phyloP scores from a whole-genome alignment of 2,888 invertebrate species.

The Cephus nigrinus region DNA sequence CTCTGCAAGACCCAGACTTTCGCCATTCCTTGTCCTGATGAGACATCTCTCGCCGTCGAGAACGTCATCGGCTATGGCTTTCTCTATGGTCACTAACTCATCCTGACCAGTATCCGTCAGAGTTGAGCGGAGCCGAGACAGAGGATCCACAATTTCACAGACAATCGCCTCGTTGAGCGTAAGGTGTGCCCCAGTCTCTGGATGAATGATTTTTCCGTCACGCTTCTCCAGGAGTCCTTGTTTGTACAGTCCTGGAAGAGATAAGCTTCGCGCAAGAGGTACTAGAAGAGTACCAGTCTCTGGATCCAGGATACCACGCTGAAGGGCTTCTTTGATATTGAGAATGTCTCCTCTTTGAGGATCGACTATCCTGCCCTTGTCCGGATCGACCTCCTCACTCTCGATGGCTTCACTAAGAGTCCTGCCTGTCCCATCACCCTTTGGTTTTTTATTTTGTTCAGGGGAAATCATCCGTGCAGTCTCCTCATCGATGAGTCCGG shows the following conservation, averaged over 20 bases:
- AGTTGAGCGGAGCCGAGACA: slow-evolving; percentile 68
- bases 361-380: slow-evolving; percentile 83
- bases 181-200: slow-evolving; percentile 84
- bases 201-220: slow-evolving; percentile 83
- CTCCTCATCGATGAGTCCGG: slow-evolving; percentile 81
- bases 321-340: slow-evolving; percentile 85
- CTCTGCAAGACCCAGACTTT: slow-evolving; percentile 79
- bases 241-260: slow-evolving; percentile 84
- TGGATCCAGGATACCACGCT: slow-evolving; percentile 83
- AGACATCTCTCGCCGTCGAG: slow-evolving; percentile 78
- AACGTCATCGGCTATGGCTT: slow-evolving; percentile 79
- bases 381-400: slow-evolving; percentile 77
- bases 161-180: slow-evolving; percentile 86
- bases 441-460: slow-evolving; percentile 69
- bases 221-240: slow-evolving; percentile 86
- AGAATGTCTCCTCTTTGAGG: slow-evolving; percentile 83
- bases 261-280: slow-evolving; percentile 83
- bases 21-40: slow-evolving; percentile 73
- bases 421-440: slow-evolving; percentile 72
- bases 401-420: slow-evolving; percentile 83
- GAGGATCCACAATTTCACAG: slow-evolving; percentile 88
- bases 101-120: slow-evolving; percentile 73
- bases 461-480: slow-evolving; percentile 79
- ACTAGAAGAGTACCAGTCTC: slow-evolving; percentile 81
- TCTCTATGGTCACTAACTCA: slow-evolving; percentile 77